Evolutionary conservation across 2,888 invertebrate genomes (phyloP), one percentile per base, ranked within the genome.

Genomic region (Noctuana brunneofusca): DNA sequence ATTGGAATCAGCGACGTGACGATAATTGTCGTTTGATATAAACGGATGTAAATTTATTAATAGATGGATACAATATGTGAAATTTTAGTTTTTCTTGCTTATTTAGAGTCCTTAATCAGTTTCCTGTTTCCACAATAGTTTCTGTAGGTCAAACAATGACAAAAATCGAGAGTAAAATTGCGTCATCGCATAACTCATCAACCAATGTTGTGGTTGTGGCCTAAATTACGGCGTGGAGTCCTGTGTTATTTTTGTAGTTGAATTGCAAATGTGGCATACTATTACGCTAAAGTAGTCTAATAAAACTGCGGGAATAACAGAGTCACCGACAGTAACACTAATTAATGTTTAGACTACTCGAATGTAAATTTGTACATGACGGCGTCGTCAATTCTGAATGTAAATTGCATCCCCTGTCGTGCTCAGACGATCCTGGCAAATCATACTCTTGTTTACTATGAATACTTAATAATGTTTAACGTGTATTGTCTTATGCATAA

Each of bases 241-340:
- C 38, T 14, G 6, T 38, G 38, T 38, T 38, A 38, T 38, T 38
- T 63, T 63, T 63, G 43, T 57, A 30, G 50, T 43, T 72, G 68
- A 62, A 49, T 59, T 50, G 60, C 57, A 43, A 75, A 75, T 76
- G 75, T 74, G 74, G 73, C 75, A 75, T 75, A 77, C 74, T 9
- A 35, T 14, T 14, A 38, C 9, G 73, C 70, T 75, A 75, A 77
- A 68, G 68, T 67, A 64, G 70, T 66, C 63, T 73, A 71, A 72
- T 71, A 68, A 68, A 73, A 78, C 74, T 66, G 72, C 62, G 73
- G 72, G 75, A 71, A 79, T 81, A 81, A 79, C 82, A 70, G 72
- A 74, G 74, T 69, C 68, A 30, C 18, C 56, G 70, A 70, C 75
- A 70, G 65, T 70, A 69, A 68, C 70, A 69, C 70, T 76, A 80